phyloP scores from a whole-genome alignment of 2,797 vertebrate genomes.

The Sebastes ruberrimus region DNA sequence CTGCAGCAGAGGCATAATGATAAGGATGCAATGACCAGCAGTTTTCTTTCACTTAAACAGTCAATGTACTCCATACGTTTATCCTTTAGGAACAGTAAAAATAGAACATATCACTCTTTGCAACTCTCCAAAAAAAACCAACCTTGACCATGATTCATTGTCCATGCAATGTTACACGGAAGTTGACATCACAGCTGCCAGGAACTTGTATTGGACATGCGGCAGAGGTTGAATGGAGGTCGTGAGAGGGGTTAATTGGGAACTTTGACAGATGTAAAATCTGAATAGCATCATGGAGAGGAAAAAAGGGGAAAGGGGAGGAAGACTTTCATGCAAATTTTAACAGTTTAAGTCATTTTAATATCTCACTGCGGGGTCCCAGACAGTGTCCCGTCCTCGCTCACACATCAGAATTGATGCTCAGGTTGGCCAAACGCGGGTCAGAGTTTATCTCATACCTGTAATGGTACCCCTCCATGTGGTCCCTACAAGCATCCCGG shows the following conservation, averaged over 20 bases:
- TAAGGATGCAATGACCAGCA: slow-evolving; percentile 42
- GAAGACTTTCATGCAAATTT: slow-evolving; percentile 89
- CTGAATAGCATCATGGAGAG: slow-evolving; percentile 27
- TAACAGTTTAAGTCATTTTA: slow-evolving; percentile 46
- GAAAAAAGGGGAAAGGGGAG: slow-evolving; percentile 42
- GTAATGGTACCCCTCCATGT: slow-evolving; percentile 99
- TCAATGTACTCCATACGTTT: slow-evolving; percentile 31
- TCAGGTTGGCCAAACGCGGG: slow-evolving; percentile 93
- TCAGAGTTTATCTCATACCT: slow-evolving; percentile 97
- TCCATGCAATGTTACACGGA: slow-evolving; percentile 77
- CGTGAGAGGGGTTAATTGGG: slow-evolving; percentile 28
- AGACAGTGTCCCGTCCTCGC: slow-evolving; percentile 28
- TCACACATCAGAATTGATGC: slow-evolving; percentile 96
- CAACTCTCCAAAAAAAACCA: slow-evolving; percentile 17
- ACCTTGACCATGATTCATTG: slow-evolving; percentile 58
- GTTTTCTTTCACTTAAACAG: slow-evolving; percentile 38
- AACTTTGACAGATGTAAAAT: slow-evolving; percentile 39
- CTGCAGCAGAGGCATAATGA: slow-evolving; percentile 53
- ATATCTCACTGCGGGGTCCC: slow-evolving; percentile 37
- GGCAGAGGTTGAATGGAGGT: slow-evolving; percentile 43
- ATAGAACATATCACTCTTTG: slow-evolving; percentile 39
- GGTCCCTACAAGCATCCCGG: slow-evolving; percentile 97
- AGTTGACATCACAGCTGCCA: slow-evolving; percentile 68
- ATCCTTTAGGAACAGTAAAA: slow-evolving; percentile 55
- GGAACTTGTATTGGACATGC: slow-evolving; percentile 66